A percentile compares a stretch with the other conserved stretches of the same genome.
Conservation (phyloP, 2,888 invertebrate species). For the Chrysina gloriosa region DNA sequence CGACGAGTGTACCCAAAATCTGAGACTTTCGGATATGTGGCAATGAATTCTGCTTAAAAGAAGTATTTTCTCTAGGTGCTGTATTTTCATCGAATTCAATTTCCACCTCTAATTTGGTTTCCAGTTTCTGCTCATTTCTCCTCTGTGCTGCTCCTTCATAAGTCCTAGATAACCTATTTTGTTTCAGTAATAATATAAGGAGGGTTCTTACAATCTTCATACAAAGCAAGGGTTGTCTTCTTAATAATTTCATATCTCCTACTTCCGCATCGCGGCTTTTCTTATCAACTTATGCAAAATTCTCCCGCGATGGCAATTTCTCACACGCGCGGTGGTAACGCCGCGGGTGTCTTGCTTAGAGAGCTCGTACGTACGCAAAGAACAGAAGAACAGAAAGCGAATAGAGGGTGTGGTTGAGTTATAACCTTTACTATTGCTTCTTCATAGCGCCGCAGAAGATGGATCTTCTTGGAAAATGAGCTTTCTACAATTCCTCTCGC, state of each 20-base stretch:
- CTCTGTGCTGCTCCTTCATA: no score
- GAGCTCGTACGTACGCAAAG: neutral
- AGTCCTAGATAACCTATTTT: no score
- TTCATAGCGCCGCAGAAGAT: slow-evolving; percentile 63
- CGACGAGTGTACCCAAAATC: no score
- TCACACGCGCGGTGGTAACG: slow-evolving; percentile 12
- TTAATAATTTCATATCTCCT: neutral
- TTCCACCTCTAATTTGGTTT: no score
- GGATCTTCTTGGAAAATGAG: slow-evolving; percentile 62
- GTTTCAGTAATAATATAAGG: no score
- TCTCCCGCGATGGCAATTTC: slow-evolving; percentile 13
- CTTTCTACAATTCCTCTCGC: slow-evolving; percentile 53
- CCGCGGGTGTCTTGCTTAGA: slow-evolving; percentile 11
- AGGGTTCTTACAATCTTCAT: no score
- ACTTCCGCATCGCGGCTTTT: slow-evolving; percentile 1
- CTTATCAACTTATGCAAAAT: slow-evolving; percentile 22
- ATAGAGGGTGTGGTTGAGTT: slow-evolving; percentile 56
- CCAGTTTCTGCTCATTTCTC: no score
- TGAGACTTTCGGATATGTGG: no score
- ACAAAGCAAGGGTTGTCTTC: neutral
- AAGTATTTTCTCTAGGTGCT: no score
- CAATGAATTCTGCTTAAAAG: no score
- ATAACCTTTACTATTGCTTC: slow-evolving; percentile 64
- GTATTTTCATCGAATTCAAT: no score
- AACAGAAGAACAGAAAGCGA: neutral